Conservation (phyloP, 2,797 vertebrate species). For the Macroramphosus scolopax region DNA sequence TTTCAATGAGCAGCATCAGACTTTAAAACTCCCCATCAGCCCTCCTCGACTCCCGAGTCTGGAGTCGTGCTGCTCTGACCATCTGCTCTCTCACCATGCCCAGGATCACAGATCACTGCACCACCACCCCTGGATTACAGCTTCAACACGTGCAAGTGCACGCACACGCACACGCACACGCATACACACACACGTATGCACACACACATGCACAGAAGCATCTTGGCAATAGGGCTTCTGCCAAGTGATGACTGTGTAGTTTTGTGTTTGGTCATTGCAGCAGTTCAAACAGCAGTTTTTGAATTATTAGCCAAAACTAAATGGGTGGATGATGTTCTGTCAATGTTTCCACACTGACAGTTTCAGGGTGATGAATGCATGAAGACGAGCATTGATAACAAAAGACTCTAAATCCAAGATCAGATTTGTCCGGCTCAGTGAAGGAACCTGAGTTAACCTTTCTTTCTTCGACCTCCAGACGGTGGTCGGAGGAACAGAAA, state of each 20-base stretch:
- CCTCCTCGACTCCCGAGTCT: conserved; percentile 23
- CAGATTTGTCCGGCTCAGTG: no score
- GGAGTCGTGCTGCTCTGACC: conserved; percentile 46
- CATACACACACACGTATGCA: no score
- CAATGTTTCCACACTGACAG: neutral
- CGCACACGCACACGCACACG: neutral
- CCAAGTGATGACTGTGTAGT: conserved; percentile 38
- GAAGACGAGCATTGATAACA: conserved; percentile 1
- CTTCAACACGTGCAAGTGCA: conserved; percentile 19
- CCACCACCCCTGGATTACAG: conserved; percentile 56
- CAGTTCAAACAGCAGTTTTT: conserved; percentile 1
- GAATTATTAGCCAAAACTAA: neutral
- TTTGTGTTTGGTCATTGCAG: conserved; percentile 6
- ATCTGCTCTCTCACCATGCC: conserved; percentile 56
- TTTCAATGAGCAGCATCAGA: conserved; percentile 30
- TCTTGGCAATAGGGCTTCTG: conserved; percentile 23
- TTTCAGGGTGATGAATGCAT: conserved; percentile 1
- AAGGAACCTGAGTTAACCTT: no score
- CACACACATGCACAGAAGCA: neutral
- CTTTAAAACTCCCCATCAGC: conserved; percentile 31
- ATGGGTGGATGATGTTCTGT: no score
- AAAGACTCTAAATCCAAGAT: neutral
- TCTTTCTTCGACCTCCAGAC: no score
- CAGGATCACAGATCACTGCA: conserved; percentile 36
- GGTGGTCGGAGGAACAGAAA: no score